Evolutionary conservation across 2,888 invertebrate genomes (phyloP), one percentile per base, ranked within the genome.

Genomic region (Uropetala carovei): DNA sequence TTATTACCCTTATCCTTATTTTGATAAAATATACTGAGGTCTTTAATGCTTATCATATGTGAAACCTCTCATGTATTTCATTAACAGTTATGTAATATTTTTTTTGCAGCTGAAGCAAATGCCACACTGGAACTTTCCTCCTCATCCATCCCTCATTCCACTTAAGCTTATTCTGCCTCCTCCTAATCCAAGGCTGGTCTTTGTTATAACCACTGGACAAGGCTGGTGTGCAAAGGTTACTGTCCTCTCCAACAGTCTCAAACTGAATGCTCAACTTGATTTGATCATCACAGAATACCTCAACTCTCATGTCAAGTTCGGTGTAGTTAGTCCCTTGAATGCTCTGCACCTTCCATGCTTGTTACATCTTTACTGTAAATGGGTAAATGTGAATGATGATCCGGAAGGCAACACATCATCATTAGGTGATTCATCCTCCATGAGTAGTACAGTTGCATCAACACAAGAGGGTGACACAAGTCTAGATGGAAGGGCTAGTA

Each of bases 181-280:
- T n/a, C 89, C 89, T 0, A 92, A 93, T 92, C 92, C 93, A 0
- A 91, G 92, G 58, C 64, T 93, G 14, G 13, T 93, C 58, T 93
- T 93, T 91, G 81, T 60, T 2, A 57, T 93, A 56, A 59, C 92
- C 14, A 92, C 92, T 59, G 93, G 93, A 0, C 92, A 92, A 7
- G 59, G 82, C 9, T 92, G 92, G 27, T 92, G 92, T 18, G 92
- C 93, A 13, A 93, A 92, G 82, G 75, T 81, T 16, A 4, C 59
- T 56, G 68, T 94, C 94, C 5, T 93, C 10, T 57, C 86, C 8
- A 58, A 27, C 0, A 27, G 92, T 58, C 43, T 57, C 0, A 27
- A 91, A 4, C 60, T 89, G 27, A 18, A 43, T 18, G 30, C 30
- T 11, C 89, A 89, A 16, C 68, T 89, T 1, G 64, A 64, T 9